Evolutionary conservation across 2,797 vertebrate genomes (phyloP).

Genomic region (Pteronotus mesoamericanus): DNA sequence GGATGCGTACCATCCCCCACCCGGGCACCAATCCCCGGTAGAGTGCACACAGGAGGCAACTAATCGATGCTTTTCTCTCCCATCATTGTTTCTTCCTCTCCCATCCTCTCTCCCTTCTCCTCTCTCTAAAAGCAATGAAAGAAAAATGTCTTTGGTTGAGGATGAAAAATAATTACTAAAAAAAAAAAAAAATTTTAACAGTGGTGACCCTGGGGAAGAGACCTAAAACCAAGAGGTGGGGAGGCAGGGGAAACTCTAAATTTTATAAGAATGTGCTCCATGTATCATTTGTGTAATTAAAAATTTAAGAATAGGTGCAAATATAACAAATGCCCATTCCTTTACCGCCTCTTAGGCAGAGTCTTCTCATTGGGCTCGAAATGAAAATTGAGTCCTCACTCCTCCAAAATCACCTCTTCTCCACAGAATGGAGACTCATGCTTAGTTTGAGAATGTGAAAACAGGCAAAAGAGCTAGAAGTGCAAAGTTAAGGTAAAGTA

Average conservation of each 20-base stretch:
- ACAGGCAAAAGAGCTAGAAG: slow-evolving; percentile 6
- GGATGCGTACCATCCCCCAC: no score
- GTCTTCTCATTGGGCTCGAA: not conserved
- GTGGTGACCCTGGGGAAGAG: not conserved
- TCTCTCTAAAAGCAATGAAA: no score
- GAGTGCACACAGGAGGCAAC: no score
- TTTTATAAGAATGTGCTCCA: not conserved
- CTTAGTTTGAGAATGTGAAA: slow-evolving; percentile 59
- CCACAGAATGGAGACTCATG: slow-evolving; percentile 21
- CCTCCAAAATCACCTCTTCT: not conserved
- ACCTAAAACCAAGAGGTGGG: not conserved
- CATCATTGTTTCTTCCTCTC: no score
- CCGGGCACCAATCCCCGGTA: no score
- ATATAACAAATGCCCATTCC: not conserved
- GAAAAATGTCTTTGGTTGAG: no score
- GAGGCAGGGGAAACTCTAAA: not conserved
- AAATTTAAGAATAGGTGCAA: not conserved
- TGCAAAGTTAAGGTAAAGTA: slow-evolving; percentile 12
- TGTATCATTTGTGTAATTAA: not conserved
- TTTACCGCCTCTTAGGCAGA: not conserved
- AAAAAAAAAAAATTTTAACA: not conserved
- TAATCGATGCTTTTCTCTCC: no score
- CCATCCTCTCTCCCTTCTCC: no score
- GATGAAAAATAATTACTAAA: no score
- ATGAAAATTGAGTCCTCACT: slow-evolving; percentile 24